These are phyloP conservation scores for Conus ventricosus DNA, from an alignment of 1,140 invertebrate genomes.

Conservation along the genomic window DNA sequence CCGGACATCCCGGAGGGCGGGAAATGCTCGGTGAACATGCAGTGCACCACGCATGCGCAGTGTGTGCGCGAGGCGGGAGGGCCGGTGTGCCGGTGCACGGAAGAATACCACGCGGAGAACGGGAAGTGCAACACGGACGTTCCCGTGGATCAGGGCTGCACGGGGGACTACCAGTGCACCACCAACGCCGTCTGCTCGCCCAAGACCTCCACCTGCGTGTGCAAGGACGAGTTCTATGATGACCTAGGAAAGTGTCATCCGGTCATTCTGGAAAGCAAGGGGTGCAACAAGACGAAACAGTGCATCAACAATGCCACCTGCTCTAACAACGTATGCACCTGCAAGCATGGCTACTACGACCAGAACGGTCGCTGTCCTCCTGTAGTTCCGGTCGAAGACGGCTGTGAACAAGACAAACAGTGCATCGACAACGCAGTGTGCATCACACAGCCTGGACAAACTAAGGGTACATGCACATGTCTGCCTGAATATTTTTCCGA, in stretches of 20 bases:
- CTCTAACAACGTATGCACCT: slow-evolving; percentile 27
- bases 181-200: slow-evolving; percentile 31
- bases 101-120: slow-evolving; percentile 26
- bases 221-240: slow-evolving; percentile 32
- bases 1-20: not conserved
- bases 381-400: not conserved
- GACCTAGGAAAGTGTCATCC: slow-evolving; percentile 26
- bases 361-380: slow-evolving; percentile 21
- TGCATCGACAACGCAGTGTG: slow-evolving; percentile 34
- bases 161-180: slow-evolving; percentile 28
- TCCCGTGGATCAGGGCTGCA: slow-evolving; percentile 6
- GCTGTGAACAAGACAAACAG: slow-evolving; percentile 20
- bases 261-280: not conserved
- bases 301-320: slow-evolving; percentile 40
- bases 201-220: slow-evolving; percentile 21
- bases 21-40: slow-evolving; percentile 18
- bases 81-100: slow-evolving; percentile 27
- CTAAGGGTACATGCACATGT: slow-evolving; percentile 21
- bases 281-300: slow-evolving; percentile 36
- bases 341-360: slow-evolving; percentile 29
- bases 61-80: not conserved
- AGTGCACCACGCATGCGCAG: slow-evolving; percentile 32
- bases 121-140: slow-evolving; percentile 25
- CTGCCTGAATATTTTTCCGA: slow-evolving; percentile 32
- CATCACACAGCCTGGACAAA: not conserved